These are phyloP conservation scores for Eremophila alpestris DNA, from an alignment of 2,797 vertebrate genomes.

Conservation along the genomic window DNA sequence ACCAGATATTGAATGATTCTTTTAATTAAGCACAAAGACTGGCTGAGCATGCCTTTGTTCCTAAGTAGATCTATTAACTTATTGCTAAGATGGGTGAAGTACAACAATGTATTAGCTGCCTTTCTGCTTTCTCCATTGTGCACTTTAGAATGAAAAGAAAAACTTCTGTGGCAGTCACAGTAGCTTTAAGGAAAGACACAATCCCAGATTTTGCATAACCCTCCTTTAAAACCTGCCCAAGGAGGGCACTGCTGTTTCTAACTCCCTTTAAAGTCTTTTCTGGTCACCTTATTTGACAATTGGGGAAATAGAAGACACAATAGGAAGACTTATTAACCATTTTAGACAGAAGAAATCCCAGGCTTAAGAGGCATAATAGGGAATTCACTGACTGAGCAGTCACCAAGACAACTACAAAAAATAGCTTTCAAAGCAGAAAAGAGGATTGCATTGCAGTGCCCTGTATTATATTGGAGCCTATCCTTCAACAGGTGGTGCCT, in stretches of 20 bases:
- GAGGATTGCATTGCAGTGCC: neutral
- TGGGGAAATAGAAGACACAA: neutral
- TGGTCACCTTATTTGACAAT: neutral
- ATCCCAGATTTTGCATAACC: neutral
- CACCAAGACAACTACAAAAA: neutral
- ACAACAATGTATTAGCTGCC: rapidly evolving
- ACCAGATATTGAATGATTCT: neutral
- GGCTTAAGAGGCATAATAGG: neutral
- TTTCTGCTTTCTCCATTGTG: neutral
- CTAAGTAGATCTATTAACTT: neutral
- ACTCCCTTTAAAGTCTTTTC: neutral
- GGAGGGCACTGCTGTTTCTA: neutral
- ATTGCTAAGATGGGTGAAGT: neutral
- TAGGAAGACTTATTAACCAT: neutral
- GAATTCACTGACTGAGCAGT: neutral
- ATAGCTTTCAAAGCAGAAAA: neutral
- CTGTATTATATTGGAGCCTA: neutral
- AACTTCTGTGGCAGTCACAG: neutral
- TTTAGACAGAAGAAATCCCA: neutral
- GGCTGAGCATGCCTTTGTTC: neutral
- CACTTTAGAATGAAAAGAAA: neutral
- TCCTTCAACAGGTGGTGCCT: neutral
- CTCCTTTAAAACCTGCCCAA: neutral
- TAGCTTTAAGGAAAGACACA: neutral
- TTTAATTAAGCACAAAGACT: neutral